phyloP scores from a whole-genome alignment of 2,888 invertebrate species.

The Caenorhabditis sp. region DNA sequence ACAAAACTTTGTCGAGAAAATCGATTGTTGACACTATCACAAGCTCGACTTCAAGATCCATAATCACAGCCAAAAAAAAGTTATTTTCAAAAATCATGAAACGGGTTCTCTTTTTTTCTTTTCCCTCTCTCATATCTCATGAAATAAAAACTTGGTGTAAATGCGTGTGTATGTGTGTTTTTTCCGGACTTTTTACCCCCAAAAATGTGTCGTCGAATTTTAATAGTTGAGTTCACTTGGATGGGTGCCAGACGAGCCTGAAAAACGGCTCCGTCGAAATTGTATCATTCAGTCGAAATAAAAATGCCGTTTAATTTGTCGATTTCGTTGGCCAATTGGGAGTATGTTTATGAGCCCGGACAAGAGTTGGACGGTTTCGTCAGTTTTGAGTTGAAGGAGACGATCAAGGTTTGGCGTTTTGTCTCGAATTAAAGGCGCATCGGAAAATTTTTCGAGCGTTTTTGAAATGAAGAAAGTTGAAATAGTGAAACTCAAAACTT shows the following conservation, averaged over 20 bases:
- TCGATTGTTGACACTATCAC: constrained; percentile 41
- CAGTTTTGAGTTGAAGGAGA: constrained; percentile 32
- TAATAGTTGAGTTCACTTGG: neutral
- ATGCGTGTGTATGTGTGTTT: neutral
- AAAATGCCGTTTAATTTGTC: constrained; percentile 38
- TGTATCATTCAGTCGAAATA: too few species aligned
- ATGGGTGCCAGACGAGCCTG: neutral
- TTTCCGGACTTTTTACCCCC: neutral
- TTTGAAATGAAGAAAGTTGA: too few species aligned
- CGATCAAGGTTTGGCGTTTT: constrained; percentile 17
- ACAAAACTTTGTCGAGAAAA: constrained; percentile 76
- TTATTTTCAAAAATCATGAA: neutral
- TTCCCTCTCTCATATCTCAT: constrained; percentile 2
- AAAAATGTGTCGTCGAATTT: neutral
- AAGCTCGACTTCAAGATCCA: constrained; percentile 11
- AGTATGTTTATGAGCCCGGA: constrained; percentile 28
- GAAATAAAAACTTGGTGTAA: neutral
- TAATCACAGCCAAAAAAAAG: constrained; percentile 2
- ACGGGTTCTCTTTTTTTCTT: constrained; percentile 1
- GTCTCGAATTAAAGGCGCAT: neutral
- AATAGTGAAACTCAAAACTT: too few species aligned
- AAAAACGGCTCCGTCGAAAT: too few species aligned
- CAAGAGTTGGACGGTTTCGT: constrained; percentile 30
- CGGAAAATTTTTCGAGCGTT: too few species aligned
- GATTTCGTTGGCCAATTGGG: constrained; percentile 26